Percentiles rank a stretch among this genome's conserved stretches.
These are phyloP conservation scores for Bombus waltoni DNA, from an alignment of 1,140 invertebrate species.

Conservation along the genomic window DNA sequence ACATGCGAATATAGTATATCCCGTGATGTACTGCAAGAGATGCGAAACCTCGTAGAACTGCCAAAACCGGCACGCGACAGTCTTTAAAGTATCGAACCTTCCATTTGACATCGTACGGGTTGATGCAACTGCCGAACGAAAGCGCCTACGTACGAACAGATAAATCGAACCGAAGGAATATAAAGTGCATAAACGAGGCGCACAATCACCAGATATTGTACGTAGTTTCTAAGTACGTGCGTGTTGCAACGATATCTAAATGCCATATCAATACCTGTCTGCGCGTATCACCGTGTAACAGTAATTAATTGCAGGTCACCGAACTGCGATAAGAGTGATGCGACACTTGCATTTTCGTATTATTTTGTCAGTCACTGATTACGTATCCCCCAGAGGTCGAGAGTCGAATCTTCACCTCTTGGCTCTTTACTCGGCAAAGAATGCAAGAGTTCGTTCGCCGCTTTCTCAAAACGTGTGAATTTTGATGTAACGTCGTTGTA, in stretches of 20 bases:
- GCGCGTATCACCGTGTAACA: slow-evolving; percentile 61
- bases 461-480: slow-evolving; percentile 33
- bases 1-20: neutral
- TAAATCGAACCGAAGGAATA: slow-evolving; percentile 3
- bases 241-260: slow-evolving; percentile 60
- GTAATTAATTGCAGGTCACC: slow-evolving; percentile 40
- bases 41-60: neutral
- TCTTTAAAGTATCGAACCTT: slow-evolving; percentile 28
- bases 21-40: too few species aligned
- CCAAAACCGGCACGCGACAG: slow-evolving; percentile 7
- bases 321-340: slow-evolving; percentile 31
- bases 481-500: slow-evolving; percentile 29
- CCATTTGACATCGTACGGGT: slow-evolving; percentile 1
- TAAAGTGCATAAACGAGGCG: neutral
- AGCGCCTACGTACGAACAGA: neutral
- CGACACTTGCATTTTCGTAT: slow-evolving; percentile 33
- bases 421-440: neutral
- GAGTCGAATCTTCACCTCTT: neutral
- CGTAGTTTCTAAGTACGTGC: slow-evolving; percentile 37
- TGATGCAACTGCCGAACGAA: slow-evolving; percentile 21
- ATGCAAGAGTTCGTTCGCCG: slow-evolving; percentile 21
- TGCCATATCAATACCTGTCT: slow-evolving; percentile 66
- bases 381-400: neutral
- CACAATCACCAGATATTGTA: neutral
- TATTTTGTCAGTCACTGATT: slow-evolving; percentile 17